Evolutionary conservation across 2,113 vertebrate genomes (phyloP).

Genomic region (Hymenochirus boettgeri): DNA sequence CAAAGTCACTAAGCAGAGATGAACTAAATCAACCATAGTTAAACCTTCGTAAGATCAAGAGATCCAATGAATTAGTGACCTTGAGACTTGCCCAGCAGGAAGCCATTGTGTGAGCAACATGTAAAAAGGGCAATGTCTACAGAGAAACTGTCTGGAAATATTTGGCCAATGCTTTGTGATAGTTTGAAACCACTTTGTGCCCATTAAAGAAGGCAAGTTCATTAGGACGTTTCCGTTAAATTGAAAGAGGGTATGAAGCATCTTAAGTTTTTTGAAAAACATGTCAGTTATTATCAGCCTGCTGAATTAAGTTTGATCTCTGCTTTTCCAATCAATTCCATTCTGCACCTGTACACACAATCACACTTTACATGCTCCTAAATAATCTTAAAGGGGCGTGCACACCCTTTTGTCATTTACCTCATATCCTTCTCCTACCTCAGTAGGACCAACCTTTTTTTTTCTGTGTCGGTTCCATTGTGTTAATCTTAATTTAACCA

Average conservation of each 20-base stretch:
- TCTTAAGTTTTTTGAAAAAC: slow-evolving; percentile 10
- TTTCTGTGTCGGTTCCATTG: too few relatives aligned
- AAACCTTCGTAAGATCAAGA: slow-evolving; percentile 32
- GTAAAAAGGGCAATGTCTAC: slow-evolving; percentile 18
- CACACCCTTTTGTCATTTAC: too few relatives aligned
- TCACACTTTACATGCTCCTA: neutral
- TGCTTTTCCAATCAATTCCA: neutral
- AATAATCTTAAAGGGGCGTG: too few relatives aligned
- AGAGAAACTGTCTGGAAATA: slow-evolving; percentile 24
- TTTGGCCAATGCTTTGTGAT: slow-evolving; percentile 25
- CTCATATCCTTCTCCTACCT: too few relatives aligned
- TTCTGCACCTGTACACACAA: neutral
- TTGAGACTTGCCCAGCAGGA: slow-evolving; percentile 35
- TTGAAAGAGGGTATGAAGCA: slow-evolving; percentile 17
- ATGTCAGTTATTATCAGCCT: neutral
- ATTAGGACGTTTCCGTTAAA: slow-evolving; percentile 19
- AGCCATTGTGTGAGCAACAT: neutral
- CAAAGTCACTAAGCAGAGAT: slow-evolving; percentile 27
- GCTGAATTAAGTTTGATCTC: neutral
- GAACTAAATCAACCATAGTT: slow-evolving; percentile 24
- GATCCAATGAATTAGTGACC: slow-evolving; percentile 30
- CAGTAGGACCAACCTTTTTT: too few relatives aligned
- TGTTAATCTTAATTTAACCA: too few relatives aligned
- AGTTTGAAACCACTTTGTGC: slow-evolving; percentile 17
- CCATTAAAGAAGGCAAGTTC: slow-evolving; percentile 9